phyloP scores from a whole-genome alignment of 30 jellyfish, hydroid and myxozoan genomes.

The Aurelia sp. region DNA sequence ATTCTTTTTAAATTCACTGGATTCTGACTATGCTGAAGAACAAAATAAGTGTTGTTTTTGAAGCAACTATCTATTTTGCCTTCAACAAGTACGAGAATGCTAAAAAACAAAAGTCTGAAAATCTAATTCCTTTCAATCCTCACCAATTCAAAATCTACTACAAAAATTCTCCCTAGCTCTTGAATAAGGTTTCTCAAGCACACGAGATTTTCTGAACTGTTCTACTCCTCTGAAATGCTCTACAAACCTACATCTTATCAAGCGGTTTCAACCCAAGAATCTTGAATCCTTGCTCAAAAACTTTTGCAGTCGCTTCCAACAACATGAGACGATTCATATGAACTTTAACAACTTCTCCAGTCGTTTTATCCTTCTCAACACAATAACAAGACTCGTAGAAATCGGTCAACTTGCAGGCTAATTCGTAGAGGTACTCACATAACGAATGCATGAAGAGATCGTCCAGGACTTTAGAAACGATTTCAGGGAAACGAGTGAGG shows the following conservation, averaged over 20 bases:
- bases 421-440: constrained; percentile 96
- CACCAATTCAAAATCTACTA: too few species aligned
- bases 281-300: constrained; percentile 84
- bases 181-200: too few species aligned
- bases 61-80: too few species aligned
- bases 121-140: too few species aligned
- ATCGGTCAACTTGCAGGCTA: constrained; percentile 92
- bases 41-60: too few species aligned
- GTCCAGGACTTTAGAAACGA: constrained; percentile 71
- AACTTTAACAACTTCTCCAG: constrained; percentile 83
- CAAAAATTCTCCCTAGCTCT: too few species aligned
- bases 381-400: constrained; percentile 96
- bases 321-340: constrained; percentile 94
- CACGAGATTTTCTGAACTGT: too few species aligned
- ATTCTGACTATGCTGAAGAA: too few species aligned
- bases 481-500: constrained; percentile 87
- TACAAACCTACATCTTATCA: constrained; percentile 66
- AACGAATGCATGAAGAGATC: constrained; percentile 86
- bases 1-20: too few species aligned
- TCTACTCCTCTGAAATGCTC: too few species aligned
- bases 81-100: too few species aligned
- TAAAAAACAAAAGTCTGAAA: too few species aligned
- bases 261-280: constrained; percentile 91
- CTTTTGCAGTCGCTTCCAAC: constrained; percentile 83
- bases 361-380: constrained; percentile 80